Conservation (phyloP, 1,140 invertebrate species). For the Pseudomyrmex cubaensis region DNA sequence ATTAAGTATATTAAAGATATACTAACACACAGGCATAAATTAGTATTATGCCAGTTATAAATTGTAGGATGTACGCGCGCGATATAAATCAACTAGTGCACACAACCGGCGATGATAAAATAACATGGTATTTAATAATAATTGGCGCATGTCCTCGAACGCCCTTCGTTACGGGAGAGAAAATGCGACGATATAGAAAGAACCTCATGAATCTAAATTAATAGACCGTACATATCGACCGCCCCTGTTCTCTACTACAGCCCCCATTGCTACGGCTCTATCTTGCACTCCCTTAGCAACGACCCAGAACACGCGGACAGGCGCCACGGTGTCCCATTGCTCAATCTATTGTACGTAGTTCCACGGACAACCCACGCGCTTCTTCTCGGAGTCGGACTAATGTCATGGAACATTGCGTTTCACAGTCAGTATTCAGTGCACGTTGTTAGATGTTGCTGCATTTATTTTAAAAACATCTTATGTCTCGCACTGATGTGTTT, state of each 20-base stretch:
- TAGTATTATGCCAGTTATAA: no score
- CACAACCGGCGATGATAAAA: not conserved
- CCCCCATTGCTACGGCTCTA: not conserved
- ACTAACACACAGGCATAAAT: no score
- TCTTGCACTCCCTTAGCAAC: conserved; percentile 54
- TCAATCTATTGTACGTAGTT: conserved; percentile 50
- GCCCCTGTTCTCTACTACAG: conserved; percentile 33
- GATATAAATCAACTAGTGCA: not conserved
- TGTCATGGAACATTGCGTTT: conserved; percentile 36
- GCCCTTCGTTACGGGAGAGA: not conserved
- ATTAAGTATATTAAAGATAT: not conserved
- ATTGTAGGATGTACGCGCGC: no score
- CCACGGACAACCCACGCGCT: conserved; percentile 18
- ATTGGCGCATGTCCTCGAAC: not conserved
- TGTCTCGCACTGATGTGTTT: not conserved
- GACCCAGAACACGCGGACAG: conserved; percentile 44
- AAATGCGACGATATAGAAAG: conserved; percentile 40
- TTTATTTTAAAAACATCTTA: not conserved
- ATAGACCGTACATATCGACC: conserved; percentile 50
- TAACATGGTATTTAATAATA: not conserved
- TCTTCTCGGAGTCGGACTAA: conserved; percentile 14
- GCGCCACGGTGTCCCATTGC: conserved; percentile 70
- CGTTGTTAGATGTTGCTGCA: not conserved
- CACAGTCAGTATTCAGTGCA: conserved; percentile 15
- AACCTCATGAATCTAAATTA: conserved; percentile 65